These are phyloP conservation scores for Channallabes apus DNA, from an alignment of 2,797 vertebrate genomes.

Conservation along the genomic window DNA sequence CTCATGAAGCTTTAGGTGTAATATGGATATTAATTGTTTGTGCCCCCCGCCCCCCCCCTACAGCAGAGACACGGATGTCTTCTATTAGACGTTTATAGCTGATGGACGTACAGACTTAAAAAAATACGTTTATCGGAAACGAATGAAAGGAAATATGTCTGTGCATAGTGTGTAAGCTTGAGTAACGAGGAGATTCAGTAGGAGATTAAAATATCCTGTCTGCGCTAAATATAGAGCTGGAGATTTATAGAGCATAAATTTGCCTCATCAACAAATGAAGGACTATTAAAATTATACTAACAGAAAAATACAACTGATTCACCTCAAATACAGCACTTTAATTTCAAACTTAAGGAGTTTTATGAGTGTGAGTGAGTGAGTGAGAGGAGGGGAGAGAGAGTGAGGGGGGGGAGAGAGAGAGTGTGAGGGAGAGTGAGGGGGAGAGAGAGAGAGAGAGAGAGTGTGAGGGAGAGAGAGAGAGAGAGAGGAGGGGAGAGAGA, in stretches of 20 bases:
- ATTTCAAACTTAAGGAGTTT: conserved; percentile 13
- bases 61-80: background rate
- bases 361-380: background rate
- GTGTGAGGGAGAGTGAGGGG: too few species aligned
- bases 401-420: too few species aligned
- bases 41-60: background rate
- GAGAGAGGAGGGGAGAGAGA: too few species aligned
- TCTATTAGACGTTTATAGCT: background rate
- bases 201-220: conserved; percentile 37
- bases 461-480: too few species aligned
- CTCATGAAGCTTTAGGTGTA: background rate
- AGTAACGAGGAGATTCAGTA: background rate
- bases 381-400: too few species aligned
- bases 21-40: background rate
- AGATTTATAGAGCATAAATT: conserved; percentile 45
- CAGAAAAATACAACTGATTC: conserved; percentile 27
- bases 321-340: conserved; percentile 30
- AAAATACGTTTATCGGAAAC: background rate
- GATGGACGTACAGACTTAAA: background rate
- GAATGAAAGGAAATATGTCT: background rate
- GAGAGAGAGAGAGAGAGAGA: too few species aligned
- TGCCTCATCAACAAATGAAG: background rate
- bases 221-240: conserved; percentile 41
- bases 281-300: conserved; percentile 15
- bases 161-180: background rate